These are phyloP conservation scores for Leptopilina myrica DNA, from an alignment of 2,888 invertebrate species.

Conservation along the genomic window DNA sequence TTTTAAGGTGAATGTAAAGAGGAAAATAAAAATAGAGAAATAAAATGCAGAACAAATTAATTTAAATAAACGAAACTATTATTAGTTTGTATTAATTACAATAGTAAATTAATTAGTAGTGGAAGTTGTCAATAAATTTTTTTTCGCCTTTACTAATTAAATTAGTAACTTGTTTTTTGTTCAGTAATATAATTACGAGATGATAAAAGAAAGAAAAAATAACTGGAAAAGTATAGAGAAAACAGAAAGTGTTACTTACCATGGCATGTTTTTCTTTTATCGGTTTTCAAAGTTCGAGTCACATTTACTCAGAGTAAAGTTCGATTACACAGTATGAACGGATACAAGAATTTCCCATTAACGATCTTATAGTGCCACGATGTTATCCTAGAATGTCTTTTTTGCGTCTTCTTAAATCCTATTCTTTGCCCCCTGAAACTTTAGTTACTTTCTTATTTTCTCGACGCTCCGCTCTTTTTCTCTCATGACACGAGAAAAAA, in stretches of 20 bases:
- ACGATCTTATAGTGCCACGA: slow-evolving; percentile 15
- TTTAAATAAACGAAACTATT: too few species aligned
- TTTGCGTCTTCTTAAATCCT: slow-evolving; percentile 15
- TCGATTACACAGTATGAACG: slow-evolving; percentile 16
- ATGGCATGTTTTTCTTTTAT: neutral
- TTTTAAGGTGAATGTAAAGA: too few species aligned
- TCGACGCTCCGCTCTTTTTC: slow-evolving; percentile 42
- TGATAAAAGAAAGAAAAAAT: too few species aligned
- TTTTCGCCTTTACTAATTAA: too few species aligned
- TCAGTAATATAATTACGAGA: too few species aligned
- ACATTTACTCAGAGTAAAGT: neutral
- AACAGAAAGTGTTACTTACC: neutral
- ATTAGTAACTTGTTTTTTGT: too few species aligned
- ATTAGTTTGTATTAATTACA: too few species aligned
- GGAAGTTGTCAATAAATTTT: too few species aligned
- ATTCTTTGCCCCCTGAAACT: slow-evolving; percentile 2
- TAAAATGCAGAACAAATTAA: too few species aligned
- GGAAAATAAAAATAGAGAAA: too few species aligned
- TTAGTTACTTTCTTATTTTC: slow-evolving; percentile 28
- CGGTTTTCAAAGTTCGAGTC: slow-evolving; percentile 13
- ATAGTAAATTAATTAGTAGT: too few species aligned
- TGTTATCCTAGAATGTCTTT: slow-evolving; percentile 13
- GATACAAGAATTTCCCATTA: slow-evolving; percentile 22
- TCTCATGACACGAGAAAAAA: neutral
- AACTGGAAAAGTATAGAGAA: too few species aligned